phyloP scores from a whole-genome alignment of 1,140 invertebrate genomes.

The Scylla paramamosain region DNA sequence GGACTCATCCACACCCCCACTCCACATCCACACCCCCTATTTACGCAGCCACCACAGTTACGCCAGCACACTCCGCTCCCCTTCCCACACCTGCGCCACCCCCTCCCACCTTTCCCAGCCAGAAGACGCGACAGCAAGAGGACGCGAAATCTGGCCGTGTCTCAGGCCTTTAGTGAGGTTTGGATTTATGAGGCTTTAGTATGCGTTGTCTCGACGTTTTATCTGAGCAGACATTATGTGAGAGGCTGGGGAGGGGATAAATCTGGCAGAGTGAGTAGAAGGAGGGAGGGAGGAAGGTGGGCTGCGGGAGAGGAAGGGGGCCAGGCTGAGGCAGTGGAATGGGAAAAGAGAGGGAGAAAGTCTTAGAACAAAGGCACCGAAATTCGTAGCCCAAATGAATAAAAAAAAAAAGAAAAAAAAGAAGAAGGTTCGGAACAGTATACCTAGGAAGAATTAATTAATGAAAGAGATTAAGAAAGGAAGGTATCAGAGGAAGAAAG shows the following conservation, averaged over 20 bases:
- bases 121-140: background rate
- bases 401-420: too few species aligned
- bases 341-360: background rate
- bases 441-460: too few species aligned
- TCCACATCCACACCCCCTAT: background rate
- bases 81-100: background rate
- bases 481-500: too few species aligned
- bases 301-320: background rate
- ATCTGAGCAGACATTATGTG: constrained; percentile 13
- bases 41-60: background rate
- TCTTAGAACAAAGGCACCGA: background rate
- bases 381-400: background rate
- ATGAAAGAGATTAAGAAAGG: too few species aligned
- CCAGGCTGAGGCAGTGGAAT: background rate
- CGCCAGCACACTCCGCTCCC: background rate
- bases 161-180: constrained; percentile 11
- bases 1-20: background rate
- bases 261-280: constrained; percentile 16
- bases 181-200: constrained; percentile 22
- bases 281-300: background rate
- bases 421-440: too few species aligned
- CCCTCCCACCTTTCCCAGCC: background rate
- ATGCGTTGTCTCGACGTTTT: constrained; percentile 21
- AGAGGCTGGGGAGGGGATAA: constrained; percentile 33
- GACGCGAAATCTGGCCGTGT: constrained; percentile 1